Base-by-base conservation (phyloP, 2,888 invertebrate genomes). In the Chalcosyrphus nemorum region DNA sequence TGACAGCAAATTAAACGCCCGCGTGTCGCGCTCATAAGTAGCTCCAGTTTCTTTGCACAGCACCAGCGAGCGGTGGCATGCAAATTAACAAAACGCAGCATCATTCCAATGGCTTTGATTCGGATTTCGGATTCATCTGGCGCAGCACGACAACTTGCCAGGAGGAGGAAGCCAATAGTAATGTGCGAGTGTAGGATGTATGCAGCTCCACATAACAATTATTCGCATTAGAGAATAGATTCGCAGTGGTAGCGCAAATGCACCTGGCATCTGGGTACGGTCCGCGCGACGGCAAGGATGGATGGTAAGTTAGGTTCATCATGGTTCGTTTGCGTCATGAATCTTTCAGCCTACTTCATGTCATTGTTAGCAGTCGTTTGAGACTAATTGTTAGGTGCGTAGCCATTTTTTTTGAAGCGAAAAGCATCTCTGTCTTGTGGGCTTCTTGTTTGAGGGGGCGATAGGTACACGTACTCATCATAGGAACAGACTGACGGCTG, bases 371-470 rank as follows among this genome's bases (percentile, higher is more conserved):
- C 68, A 75, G 80, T 41, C 63, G 80, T 59, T 74, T 84, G 74
- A 80, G 80, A 80, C 84, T 84, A 84, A 84, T 80, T 84, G 84
- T 63, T 70, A 50, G 80, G 74, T 84, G 84, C 84, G 80, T 78
- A 78, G n/a, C n/a, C n/a, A 57, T 75, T 70, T 75, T 15, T 45
- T n/a, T n/a, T n/a, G n/a, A 24, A 65, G 56, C 57, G n/a, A 21
- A 57, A 63, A 19, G 61, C 74, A 81, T 81, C 77, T 71, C 41
- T 35, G 54, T n/a, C 45, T 41, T 21, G 54, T 66, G 77, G 54
- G 65, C 71, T 70, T 71, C 71, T 70, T 71, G 21, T 29, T 15
- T 17, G 24, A 24, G 45, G 68, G 43, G 47, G 57, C 41, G 63
- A 17, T 27, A 45, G 24, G 9, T 11, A n/a, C 38, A 38, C 21